These are phyloP conservation scores for Tinea semifulvella DNA, from an alignment of 2,888 invertebrate species.

Conservation along the genomic window DNA sequence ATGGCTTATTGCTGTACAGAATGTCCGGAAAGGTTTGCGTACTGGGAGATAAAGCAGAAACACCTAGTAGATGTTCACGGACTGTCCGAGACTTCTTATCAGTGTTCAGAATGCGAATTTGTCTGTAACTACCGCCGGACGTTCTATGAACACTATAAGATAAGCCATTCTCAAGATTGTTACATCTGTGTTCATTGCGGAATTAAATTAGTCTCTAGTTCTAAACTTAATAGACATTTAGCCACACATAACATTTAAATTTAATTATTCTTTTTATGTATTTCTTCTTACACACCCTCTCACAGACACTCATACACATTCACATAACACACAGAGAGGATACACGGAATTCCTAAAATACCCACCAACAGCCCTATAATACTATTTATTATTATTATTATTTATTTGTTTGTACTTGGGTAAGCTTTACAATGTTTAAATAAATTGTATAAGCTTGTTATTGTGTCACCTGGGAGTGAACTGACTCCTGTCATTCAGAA, in stretches of 20 bases:
- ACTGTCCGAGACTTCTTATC: slow-evolving; percentile 32
- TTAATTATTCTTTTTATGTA: too few relatives aligned
- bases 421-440: too few relatives aligned
- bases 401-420: too few relatives aligned
- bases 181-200: slow-evolving; percentile 50
- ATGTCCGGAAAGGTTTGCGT: slow-evolving; percentile 45
- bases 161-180: slow-evolving; percentile 48
- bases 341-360: too few relatives aligned
- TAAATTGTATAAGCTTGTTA: too few relatives aligned
- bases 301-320: too few relatives aligned
- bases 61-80: slow-evolving; percentile 51
- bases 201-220: slow-evolving; percentile 42
- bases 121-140: slow-evolving; percentile 38
- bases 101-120: slow-evolving; percentile 44
- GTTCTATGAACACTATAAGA: slow-evolving; percentile 48
- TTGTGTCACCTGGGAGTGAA: too few relatives aligned
- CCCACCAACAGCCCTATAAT: too few relatives aligned
- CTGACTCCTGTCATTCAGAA: too few relatives aligned
- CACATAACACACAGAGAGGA: too few relatives aligned
- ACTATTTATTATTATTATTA: too few relatives aligned
- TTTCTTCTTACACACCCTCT: too few relatives aligned
- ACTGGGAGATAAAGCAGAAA: slow-evolving; percentile 39
- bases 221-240: slow-evolving; percentile 43
- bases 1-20: slow-evolving; percentile 50
- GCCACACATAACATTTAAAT: slow-evolving; percentile 38